Evolutionary conservation across 2,113 vertebrate species (phyloP), one percentile per base, ranked within the genome.

Genomic region (Caranx melampygus): DNA sequence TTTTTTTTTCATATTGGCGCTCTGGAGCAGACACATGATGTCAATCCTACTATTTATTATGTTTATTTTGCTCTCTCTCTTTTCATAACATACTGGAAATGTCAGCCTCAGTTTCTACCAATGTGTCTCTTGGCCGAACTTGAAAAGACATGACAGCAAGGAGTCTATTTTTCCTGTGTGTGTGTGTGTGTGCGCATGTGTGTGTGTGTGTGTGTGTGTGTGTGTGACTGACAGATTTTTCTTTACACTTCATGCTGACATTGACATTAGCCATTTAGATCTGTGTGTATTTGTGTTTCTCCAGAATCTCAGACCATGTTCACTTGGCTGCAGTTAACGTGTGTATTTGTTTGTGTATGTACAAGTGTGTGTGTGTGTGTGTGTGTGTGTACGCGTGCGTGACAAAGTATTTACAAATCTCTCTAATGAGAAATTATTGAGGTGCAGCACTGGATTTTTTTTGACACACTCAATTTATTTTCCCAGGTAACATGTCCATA

Each of bases 31-130:
- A 89, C 82, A 92, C 78, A 87, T 89, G 89, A 93, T 92, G 91
- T 92, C 89, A 89, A 88, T 89, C 73, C 86, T 63, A 34, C 78
- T 88, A 88, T 92, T 93, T 91, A 89, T 92, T 89, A 72, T 89
- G 88, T 89, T 91, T 90, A 89, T 91, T 92, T 91, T 89, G 72
- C 86, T 86, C 82, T 84, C 74, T 55, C 52, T 83, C 83, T 82
- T 84, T 81, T 81, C 84, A 87, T 81, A 89, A 89, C 81, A 89
- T 77, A 70, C 81, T 87, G 87, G 75, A 90, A 83, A 89, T 79
- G 81, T 88, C 77, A 87, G 84, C 81, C 88, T 77, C 65, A 79
- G 82, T 80, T 88, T 89, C 74, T 60, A 37, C 76, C 78, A 60
- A 34, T 91, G 90, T 93, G 89, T 90, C 57, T 91, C 55, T 92